Percentiles rank a stretch among this genome's conserved stretches.
phyloP scores from a whole-genome alignment of 2,113 vertebrate species.

The Geothlypis trichas region DNA sequence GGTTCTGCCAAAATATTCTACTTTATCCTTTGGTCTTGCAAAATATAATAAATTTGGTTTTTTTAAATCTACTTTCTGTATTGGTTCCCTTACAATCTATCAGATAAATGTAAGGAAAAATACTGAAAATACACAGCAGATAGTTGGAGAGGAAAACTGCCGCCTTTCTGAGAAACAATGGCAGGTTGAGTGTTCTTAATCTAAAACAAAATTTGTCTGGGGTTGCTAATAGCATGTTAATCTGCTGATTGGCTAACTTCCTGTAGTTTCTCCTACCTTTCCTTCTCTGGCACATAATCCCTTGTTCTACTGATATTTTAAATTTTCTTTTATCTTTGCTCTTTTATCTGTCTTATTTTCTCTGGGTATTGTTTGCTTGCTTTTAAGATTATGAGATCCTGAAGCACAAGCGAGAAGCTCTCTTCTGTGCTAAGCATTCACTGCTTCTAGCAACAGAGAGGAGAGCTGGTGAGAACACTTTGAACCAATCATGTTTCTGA shows the following conservation, averaged over 20 bases:
- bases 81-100: background rate
- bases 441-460: background rate
- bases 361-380: background rate
- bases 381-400: background rate
- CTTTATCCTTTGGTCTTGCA: background rate
- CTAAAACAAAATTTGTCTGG: background rate
- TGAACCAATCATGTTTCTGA: background rate
- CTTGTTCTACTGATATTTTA: background rate
- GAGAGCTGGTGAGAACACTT: background rate
- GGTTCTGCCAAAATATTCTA: background rate
- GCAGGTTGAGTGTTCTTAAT: background rate
- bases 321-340: background rate
- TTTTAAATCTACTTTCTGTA: background rate
- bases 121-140: background rate
- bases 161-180: background rate
- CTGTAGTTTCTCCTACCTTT: background rate
- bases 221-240: background rate
- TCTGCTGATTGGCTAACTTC: background rate
- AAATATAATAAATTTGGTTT: background rate
- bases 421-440: background rate
- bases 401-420: background rate
- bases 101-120: background rate
- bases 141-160: background rate
- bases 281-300: background rate
- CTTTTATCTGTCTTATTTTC: background rate